Percentiles rank a stretch among this genome's conserved stretches.
phyloP scores from a whole-genome alignment of 2,888 invertebrate genomes.

The Oligia fasciuncula region DNA sequence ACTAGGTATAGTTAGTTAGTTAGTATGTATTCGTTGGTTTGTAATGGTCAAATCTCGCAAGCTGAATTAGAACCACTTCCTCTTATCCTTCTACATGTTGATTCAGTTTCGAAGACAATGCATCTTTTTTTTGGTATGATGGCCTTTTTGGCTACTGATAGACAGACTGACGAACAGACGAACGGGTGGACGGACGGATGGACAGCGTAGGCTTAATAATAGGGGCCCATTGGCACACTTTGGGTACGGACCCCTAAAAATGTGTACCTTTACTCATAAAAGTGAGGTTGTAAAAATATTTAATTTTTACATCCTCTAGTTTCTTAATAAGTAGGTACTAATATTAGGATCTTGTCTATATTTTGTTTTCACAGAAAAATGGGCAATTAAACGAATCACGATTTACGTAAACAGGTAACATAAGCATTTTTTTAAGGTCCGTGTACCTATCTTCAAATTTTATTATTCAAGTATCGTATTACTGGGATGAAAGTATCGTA shows the following conservation, averaged over 20 bases:
- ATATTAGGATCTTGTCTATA: neutral
- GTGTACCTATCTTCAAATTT: neutral
- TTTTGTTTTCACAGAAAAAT: neutral
- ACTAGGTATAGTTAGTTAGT: too few species aligned
- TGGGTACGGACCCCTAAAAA: neutral
- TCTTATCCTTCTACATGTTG: too few species aligned
- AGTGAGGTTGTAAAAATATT: neutral
- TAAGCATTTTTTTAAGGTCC: neutral
- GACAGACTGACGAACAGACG: too few species aligned
- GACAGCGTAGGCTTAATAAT: neutral
- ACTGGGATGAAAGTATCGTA: neutral
- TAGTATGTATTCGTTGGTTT: neutral
- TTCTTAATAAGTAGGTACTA: too few species aligned
- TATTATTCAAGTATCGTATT: neutral
- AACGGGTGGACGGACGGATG: neutral
- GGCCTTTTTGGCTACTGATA: too few species aligned
- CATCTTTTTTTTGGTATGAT: neutral
- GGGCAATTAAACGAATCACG: neutral
- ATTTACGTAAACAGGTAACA: too few species aligned
- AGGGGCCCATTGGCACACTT: too few species aligned
- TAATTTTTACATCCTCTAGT: neutral
- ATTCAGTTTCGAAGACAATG: too few species aligned
- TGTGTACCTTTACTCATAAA: neutral
- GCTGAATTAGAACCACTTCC: too few species aligned
- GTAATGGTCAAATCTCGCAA: too few species aligned